phyloP scores from a whole-genome alignment of 2,113 vertebrate genomes.

The Equus quagga region DNA sequence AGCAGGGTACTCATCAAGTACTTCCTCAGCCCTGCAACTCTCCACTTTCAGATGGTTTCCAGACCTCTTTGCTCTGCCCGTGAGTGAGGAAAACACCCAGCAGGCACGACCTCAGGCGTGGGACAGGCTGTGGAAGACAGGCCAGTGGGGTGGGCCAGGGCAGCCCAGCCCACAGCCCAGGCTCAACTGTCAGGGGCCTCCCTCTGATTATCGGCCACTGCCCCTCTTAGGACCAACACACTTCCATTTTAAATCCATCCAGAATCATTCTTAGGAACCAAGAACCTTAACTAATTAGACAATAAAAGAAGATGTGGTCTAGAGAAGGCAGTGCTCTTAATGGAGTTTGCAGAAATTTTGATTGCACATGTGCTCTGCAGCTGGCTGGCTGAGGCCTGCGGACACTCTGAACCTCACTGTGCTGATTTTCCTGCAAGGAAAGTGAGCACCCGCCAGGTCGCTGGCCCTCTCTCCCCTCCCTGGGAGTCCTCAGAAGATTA shows the following conservation, averaged over 20 bases:
- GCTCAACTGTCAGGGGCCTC: neutral
- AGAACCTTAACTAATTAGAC: slow-evolving; percentile 60
- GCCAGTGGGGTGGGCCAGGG: neutral
- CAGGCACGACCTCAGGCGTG: neutral
- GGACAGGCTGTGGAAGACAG: neutral
- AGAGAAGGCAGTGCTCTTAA: neutral
- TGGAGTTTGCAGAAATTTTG: neutral
- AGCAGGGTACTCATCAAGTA: neutral
- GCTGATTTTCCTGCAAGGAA: neutral
- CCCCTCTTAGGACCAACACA: neutral
- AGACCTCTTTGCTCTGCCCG: neutral
- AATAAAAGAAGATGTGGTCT: slow-evolving; percentile 38
- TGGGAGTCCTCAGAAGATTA: neutral
- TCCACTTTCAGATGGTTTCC: neutral
- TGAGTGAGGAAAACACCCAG: neutral
- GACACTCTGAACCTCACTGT: neutral
- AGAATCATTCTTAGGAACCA: neutral
- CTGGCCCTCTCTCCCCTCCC: neutral
- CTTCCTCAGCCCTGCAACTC: neutral
- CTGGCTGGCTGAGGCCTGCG: neutral
- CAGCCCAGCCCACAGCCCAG: too few relatives aligned
- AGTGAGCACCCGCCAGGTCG: neutral
- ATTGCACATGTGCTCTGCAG: neutral
- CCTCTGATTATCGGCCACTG: neutral
- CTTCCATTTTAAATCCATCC: neutral